Evolutionary conservation across 2,797 vertebrate genomes (phyloP).

Genomic region (Amphiprion clarkii): DNA sequence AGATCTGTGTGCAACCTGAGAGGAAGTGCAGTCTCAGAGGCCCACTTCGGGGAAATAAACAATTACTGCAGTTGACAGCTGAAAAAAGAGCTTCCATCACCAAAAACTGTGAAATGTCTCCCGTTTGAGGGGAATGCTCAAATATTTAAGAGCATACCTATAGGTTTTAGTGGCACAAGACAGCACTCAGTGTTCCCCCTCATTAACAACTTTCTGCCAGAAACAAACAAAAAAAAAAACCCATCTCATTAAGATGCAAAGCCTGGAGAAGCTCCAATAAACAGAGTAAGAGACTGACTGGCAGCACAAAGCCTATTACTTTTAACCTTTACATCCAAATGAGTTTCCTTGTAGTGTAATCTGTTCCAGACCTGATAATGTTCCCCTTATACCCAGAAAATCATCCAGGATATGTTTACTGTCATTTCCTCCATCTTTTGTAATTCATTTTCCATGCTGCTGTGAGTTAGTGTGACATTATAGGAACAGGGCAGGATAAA

Average conservation of each 20-base stretch:
- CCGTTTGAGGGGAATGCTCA: slow-evolving; percentile 8
- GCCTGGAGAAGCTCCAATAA: slow-evolving; percentile 50
- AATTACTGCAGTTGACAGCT: slow-evolving; percentile 49
- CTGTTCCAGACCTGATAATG: slow-evolving; percentile 53
- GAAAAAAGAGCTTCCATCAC: slow-evolving; percentile 19
- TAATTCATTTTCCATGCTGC: slow-evolving; percentile 65
- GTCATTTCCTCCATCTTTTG: slow-evolving; percentile 61
- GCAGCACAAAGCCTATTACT: slow-evolving; percentile 53
- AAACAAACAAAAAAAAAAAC: slow-evolving; percentile 26
- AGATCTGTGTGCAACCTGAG: slow-evolving; percentile 30
- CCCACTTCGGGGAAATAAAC: slow-evolving; percentile 30
- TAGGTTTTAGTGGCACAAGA: slow-evolving; percentile 21
- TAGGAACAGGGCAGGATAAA: slow-evolving; percentile 48
- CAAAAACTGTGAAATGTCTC: neutral
- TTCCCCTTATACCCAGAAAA: slow-evolving; percentile 58
- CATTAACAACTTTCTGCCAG: slow-evolving; percentile 53
- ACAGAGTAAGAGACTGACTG: slow-evolving; percentile 47
- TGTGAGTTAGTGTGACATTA: slow-evolving; percentile 70
- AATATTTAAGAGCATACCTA: slow-evolving; percentile 1
- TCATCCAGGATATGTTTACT: slow-evolving; percentile 71
- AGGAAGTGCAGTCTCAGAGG: slow-evolving; percentile 36
- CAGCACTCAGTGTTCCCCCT: slow-evolving; percentile 29
- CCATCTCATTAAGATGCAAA: slow-evolving; percentile 52
- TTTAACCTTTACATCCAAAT: slow-evolving; percentile 66
- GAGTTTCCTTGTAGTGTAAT: slow-evolving; percentile 51